These are phyloP conservation scores for Volucella bombylans DNA, from an alignment of 2,888 invertebrate genomes.

Conservation along the genomic window DNA sequence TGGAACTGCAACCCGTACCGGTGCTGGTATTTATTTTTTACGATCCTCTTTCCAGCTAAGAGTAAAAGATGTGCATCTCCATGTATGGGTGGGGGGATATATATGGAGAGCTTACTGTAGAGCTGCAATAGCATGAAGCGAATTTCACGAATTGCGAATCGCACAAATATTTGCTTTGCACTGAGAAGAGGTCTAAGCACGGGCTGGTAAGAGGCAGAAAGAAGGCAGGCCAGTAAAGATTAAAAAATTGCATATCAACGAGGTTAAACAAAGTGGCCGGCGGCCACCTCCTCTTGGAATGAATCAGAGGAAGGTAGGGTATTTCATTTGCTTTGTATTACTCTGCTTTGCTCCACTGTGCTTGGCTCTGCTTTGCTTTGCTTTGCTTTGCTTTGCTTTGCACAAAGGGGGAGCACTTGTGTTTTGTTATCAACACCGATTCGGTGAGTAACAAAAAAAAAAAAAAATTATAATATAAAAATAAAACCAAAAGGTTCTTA, in stretches of 20 bases:
- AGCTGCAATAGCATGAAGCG: slow-evolving; percentile 37
- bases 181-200: slow-evolving; percentile 12
- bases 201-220: background rate
- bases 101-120: slow-evolving; percentile 33
- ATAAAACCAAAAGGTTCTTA: slow-evolving; percentile 56
- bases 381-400: background rate
- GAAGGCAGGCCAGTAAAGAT: slow-evolving; percentile 22
- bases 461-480: slow-evolving; percentile 30
- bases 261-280: slow-evolving; percentile 71
- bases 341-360: slow-evolving; percentile 3
- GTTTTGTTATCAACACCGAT: slow-evolving; percentile 69
- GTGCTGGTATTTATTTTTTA: slow-evolving; percentile 54
- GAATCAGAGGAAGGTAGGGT: slow-evolving; percentile 61
- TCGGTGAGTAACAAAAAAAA: slow-evolving; percentile 43
- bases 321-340: slow-evolving; percentile 40
- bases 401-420: background rate
- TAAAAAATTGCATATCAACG: slow-evolving; percentile 67
- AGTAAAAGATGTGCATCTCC: slow-evolving; percentile 38
- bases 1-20: background rate
- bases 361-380: background rate
- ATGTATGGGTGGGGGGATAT: background rate
- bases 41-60: slow-evolving; percentile 39
- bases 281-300: slow-evolving; percentile 62
- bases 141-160: slow-evolving; percentile 69
- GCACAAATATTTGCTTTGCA: slow-evolving; percentile 63